Percentiles rank a stretch among this genome's conserved stretches.
Evolutionary conservation across 2,888 invertebrate genomes (phyloP).

Genomic region (Melieria crassipennis): DNA sequence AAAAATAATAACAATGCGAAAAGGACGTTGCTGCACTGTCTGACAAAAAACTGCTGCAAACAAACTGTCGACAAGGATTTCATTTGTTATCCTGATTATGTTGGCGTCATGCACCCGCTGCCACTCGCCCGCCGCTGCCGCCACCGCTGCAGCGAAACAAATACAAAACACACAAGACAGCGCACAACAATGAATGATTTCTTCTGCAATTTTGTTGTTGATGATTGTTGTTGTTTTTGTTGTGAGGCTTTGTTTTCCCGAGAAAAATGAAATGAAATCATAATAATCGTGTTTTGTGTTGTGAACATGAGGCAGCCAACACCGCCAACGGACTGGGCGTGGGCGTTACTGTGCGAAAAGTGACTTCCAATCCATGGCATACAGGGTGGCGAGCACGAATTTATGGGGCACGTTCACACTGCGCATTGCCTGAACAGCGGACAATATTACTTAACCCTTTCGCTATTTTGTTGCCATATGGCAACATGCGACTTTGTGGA

Average conservation of each 20-base stretch:
- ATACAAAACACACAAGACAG: conserved; percentile 42
- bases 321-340: conserved; percentile 10
- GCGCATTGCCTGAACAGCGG: neutral
- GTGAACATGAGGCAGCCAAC: conserved; percentile 14
- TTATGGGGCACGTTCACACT: neutral
- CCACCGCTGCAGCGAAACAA: conserved; percentile 12
- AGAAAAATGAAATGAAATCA: conserved; percentile 50
- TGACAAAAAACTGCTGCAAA: conserved; percentile 34
- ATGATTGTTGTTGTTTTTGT: conserved; percentile 36
- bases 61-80: conserved; percentile 63
- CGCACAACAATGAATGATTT: conserved; percentile 47
- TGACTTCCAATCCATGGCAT: neutral
- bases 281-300: conserved; percentile 39
- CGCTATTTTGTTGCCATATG: too few relatives aligned
- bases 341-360: conserved; percentile 25
- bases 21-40: conserved; percentile 43
- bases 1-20: conserved; percentile 66
- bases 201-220: conserved; percentile 32
- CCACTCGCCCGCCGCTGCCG: conserved; percentile 9
- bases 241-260: conserved; percentile 48
- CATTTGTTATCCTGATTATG: conserved; percentile 64
- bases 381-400: conserved; percentile 11
- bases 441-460: neutral
- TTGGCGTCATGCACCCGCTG: conserved; percentile 49
- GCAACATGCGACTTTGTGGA: too few relatives aligned